Percentiles rank a stretch among this genome's conserved stretches.
phyloP scores from a whole-genome alignment of 2,888 invertebrate species.

The Tuberolachnus salignus region DNA sequence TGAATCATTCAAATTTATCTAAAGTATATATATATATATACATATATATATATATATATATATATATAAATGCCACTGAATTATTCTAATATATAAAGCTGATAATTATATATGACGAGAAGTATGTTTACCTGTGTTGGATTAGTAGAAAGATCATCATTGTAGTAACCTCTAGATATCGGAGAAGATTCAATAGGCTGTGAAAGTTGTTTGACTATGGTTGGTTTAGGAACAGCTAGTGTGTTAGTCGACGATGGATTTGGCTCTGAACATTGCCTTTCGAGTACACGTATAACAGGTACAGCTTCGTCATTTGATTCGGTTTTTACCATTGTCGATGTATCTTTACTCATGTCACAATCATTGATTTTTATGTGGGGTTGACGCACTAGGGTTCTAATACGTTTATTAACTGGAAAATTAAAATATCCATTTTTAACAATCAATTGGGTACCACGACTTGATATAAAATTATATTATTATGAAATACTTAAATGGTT shows the following conservation, averaged over 20 bases:
- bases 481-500: not conserved
- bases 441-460: not conserved
- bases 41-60: not conserved
- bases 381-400: constrained; percentile 49
- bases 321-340: not conserved
- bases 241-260: constrained; percentile 68
- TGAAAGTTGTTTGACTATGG: constrained; percentile 52
- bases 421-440: constrained; percentile 37
- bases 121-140: constrained; percentile 18
- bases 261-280: constrained; percentile 69
- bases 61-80: too few relatives aligned
- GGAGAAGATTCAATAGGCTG: constrained; percentile 30
- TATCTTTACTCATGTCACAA: constrained; percentile 35
- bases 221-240: constrained; percentile 46
- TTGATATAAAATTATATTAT: not conserved
- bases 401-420: constrained; percentile 53
- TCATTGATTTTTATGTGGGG: constrained; percentile 51
- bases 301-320: constrained; percentile 43
- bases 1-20: constrained; percentile 27
- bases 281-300: constrained; percentile 62
- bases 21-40: not conserved
- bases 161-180: constrained; percentile 23
- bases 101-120: not conserved
- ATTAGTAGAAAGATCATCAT: constrained; percentile 15
- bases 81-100: not conserved